A percentile compares a stretch with the other conserved stretches of the same genome.
phyloP scores from a whole-genome alignment of 2,888 invertebrate species.

The Lordiphosa andalusiaca region DNA sequence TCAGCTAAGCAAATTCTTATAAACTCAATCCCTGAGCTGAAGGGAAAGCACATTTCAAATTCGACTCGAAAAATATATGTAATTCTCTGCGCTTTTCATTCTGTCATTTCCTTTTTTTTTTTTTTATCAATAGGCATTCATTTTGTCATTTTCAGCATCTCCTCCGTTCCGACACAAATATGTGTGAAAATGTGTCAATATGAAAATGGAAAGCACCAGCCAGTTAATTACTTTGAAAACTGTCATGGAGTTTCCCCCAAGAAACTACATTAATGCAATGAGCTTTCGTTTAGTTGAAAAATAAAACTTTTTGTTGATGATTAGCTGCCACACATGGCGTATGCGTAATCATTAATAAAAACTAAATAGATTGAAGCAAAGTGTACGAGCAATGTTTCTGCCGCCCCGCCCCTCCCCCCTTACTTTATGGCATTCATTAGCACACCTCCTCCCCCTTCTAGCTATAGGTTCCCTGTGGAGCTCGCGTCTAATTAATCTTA shows the following conservation, averaged over 20 bases:
- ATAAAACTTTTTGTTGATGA: constrained; percentile 1
- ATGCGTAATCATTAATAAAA: constrained; percentile 64
- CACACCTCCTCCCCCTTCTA: constrained; percentile 17
- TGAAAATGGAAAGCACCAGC: constrained; percentile 6
- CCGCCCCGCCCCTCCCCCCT: no score
- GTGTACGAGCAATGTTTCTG: constrained; percentile 10
- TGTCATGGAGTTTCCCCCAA: constrained; percentile 10
- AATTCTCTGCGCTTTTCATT: no score
- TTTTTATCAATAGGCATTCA: no score
- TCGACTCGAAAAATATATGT: no score
- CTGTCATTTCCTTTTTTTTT: no score
- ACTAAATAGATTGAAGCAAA: constrained; percentile 59
- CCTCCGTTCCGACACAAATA: no score
- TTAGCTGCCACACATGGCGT: constrained; percentile 55
- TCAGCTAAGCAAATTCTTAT: no score
- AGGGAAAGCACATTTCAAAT: no score
- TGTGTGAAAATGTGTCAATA: background rate
- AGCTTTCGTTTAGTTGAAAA: constrained; percentile 43
- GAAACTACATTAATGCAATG: constrained; percentile 41
- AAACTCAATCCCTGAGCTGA: no score
- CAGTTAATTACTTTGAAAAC: constrained; percentile 29
- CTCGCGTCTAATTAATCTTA: constrained; percentile 65
- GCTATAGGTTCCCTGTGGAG: background rate
- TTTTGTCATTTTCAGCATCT: no score
- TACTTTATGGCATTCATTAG: constrained; percentile 58